Percentiles rank a stretch among this genome's conserved stretches.
Conservation (phyloP, 2,113 vertebrate species). For the Istiophorus platypterus region DNA sequence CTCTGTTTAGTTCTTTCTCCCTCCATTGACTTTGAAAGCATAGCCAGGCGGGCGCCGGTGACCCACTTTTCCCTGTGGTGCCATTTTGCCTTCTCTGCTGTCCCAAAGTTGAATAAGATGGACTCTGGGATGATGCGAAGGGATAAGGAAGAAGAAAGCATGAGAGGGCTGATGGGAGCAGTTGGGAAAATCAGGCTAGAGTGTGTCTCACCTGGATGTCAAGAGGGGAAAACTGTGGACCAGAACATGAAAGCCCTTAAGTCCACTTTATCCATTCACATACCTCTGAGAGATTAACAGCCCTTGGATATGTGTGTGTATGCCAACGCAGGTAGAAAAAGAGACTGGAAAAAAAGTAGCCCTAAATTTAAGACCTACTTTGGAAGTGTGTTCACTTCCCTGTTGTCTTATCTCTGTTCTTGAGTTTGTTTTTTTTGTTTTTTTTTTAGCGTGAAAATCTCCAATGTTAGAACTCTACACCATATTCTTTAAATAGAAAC, state of each 20-base stretch:
- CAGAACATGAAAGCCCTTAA: constrained; percentile 74
- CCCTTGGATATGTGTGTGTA: constrained; percentile 46
- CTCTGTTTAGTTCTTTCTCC: constrained; percentile 52
- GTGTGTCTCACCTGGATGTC: constrained; percentile 67
- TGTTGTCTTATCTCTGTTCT: constrained; percentile 3
- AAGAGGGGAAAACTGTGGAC: constrained; percentile 49
- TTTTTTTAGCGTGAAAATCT: not conserved
- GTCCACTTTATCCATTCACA: constrained; percentile 72
- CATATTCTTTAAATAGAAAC: constrained; percentile 50
- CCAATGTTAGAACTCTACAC: constrained; percentile 2
- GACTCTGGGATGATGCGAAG: constrained; percentile 44
- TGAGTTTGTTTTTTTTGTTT: not conserved
- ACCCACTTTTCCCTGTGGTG: constrained; percentile 74
- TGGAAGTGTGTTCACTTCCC: constrained; percentile 36
- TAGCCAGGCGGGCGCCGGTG: constrained; percentile 58
- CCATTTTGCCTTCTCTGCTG: constrained; percentile 67
- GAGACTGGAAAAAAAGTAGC: constrained; percentile 17
- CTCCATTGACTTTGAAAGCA: constrained; percentile 65
- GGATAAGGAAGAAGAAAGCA: not conserved
- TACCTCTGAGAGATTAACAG: constrained; percentile 72
- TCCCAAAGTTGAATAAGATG: constrained; percentile 63
- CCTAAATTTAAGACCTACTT: constrained; percentile 49
- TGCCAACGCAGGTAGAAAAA: constrained; percentile 45
- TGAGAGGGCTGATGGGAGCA: constrained; percentile 13
- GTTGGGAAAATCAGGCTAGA: constrained; percentile 30